phyloP scores from a whole-genome alignment of 2,888 invertebrate genomes.

The Cremastinae sp. region DNA sequence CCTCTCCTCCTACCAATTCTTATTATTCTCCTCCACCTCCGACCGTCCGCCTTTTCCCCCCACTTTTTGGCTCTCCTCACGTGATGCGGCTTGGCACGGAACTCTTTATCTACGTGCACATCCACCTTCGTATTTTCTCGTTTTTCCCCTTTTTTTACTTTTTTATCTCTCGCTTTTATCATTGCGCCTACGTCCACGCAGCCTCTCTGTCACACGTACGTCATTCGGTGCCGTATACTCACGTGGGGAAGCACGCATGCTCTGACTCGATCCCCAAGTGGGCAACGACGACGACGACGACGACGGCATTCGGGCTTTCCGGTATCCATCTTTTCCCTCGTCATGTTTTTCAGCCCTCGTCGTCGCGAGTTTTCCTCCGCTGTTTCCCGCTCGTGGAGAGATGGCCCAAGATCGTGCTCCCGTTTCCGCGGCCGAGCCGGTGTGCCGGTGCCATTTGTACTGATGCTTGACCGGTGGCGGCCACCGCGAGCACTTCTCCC shows the following conservation, averaged over 20 bases:
- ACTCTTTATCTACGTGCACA: conserved; percentile 11
- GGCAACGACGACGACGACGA: no score
- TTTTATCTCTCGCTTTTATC: conserved; percentile 1
- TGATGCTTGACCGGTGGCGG: conserved; percentile 70
- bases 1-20: not conserved
- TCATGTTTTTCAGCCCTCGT: not conserved
- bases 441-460: conserved; percentile 68
- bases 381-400: not conserved
- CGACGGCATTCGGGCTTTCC: no score
- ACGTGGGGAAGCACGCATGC: not conserved
- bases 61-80: conserved; percentile 36
- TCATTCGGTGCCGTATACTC: no score
- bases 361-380: not conserved
- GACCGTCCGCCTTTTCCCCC: conserved; percentile 40
- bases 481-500: conserved; percentile 51
- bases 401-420: conserved; percentile 61
- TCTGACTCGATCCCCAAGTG: conserved; percentile 4
- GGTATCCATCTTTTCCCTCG: not conserved
- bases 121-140: not conserved
- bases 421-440: conserved; percentile 71
- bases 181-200: not conserved
- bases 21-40: conserved; percentile 25
- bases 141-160: conserved; percentile 1
- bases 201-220: conserved; percentile 1
- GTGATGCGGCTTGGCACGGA: conserved; percentile 41